Percentiles rank a stretch among this genome's conserved stretches.
These are phyloP conservation scores for Parambassis ranga DNA, from an alignment of 2,797 vertebrate species.

Conservation along the genomic window DNA sequence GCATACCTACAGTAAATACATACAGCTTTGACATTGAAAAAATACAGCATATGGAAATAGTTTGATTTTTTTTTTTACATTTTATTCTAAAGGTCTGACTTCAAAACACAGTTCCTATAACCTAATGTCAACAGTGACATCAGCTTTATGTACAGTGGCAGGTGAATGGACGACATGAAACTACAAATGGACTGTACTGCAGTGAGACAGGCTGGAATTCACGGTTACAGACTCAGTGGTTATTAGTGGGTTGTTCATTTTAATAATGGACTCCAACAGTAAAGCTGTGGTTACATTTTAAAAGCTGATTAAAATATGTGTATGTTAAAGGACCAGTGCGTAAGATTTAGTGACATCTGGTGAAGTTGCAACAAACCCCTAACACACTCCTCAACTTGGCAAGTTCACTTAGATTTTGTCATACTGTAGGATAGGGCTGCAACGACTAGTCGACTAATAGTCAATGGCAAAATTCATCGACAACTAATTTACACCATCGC, in stretches of 20 bases:
- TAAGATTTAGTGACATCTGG: too few relatives aligned
- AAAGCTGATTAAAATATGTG: neutral
- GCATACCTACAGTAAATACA: constrained; percentile 35
- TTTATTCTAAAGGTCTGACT: constrained; percentile 19
- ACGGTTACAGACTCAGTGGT: constrained; percentile 6
- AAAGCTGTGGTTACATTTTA: neutral
- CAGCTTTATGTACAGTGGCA: constrained; percentile 33
- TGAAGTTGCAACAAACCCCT: too few relatives aligned
- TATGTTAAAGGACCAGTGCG: neutral
- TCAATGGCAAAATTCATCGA: too few relatives aligned
- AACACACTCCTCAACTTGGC: too few relatives aligned
- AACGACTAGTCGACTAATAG: too few relatives aligned
- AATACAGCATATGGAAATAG: constrained; percentile 64
- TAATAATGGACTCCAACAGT: too few relatives aligned
- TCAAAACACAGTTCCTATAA: neutral
- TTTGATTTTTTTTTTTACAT: too few relatives aligned
- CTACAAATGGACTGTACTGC: neutral
- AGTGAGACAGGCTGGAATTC: neutral
- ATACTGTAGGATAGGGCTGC: too few relatives aligned
- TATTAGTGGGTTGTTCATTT: too few relatives aligned
- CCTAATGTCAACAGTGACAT: neutral
- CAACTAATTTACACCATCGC: too few relatives aligned
- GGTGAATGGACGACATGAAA: neutral
- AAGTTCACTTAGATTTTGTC: too few relatives aligned
- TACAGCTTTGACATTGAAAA: constrained; percentile 51